Evolutionary conservation across 2,113 vertebrate species (phyloP).

Genomic region (Heterotis niloticus): DNA sequence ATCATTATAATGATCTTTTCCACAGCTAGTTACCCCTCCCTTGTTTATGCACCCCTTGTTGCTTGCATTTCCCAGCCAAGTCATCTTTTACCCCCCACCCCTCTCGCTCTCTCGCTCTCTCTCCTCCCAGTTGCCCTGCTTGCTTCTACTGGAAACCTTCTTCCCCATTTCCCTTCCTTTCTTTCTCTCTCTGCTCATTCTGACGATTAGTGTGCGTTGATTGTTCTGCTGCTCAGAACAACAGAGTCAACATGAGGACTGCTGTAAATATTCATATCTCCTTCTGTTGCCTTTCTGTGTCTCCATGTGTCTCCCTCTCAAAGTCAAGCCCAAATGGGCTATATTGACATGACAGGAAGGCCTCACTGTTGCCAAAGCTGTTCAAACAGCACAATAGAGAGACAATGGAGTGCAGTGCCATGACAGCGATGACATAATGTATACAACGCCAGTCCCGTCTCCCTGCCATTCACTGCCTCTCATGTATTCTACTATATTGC

Average conservation of each 20-base stretch:
- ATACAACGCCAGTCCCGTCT: constrained; percentile 47
- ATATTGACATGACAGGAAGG: constrained; percentile 46
- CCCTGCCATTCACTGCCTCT: constrained; percentile 43
- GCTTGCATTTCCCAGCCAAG: constrained; percentile 14
- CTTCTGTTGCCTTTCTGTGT: constrained; percentile 28
- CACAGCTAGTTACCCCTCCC: not conserved
- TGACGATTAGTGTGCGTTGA: constrained; percentile 35
- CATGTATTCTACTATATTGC: constrained; percentile 16
- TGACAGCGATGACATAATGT: constrained; percentile 56
- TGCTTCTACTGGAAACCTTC: not conserved
- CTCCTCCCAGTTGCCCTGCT: not conserved
- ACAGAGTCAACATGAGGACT: constrained; percentile 20
- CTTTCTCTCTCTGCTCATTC: constrained; percentile 29
- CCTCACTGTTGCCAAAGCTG: constrained; percentile 43
- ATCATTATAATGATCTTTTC: not conserved
- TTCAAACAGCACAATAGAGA: constrained; percentile 48
- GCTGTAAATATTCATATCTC: constrained; percentile 31
- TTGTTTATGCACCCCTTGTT: not conserved
- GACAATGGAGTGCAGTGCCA: constrained; percentile 46
- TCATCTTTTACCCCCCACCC: not conserved
- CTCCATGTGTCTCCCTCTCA: constrained; percentile 27
- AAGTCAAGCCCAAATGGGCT: constrained; percentile 38
- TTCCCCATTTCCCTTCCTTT: not conserved
- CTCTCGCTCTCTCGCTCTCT: no score
- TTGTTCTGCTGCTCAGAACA: constrained; percentile 31